Evolutionary conservation across 1,140 invertebrate genomes (phyloP), one percentile per base, ranked within the genome.

Genomic region (Holotrichia oblita): DNA sequence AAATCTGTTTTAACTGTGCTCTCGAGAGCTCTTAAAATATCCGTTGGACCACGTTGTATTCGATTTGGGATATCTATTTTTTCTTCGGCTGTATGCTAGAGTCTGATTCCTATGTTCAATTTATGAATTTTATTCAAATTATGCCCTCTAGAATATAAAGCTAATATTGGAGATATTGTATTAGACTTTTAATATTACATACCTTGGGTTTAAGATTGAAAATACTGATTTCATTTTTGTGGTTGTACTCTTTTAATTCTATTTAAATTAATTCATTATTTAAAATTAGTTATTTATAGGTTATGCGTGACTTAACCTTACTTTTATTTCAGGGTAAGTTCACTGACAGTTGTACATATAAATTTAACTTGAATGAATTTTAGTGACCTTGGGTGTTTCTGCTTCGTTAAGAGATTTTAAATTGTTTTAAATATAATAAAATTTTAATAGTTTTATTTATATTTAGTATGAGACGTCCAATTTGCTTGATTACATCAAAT

Each of bases 11-110:
- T 89, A 20, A 96, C 90, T 2, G 94, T 96, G 79, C 89, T 90
- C 41, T 94, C 92, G 80, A 97, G 87, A 8, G 95, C 95, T 88
- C 94, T 87, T 69, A 97, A 87, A 78, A 97, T 93, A 86, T 96
- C 95, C 40, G 95, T 97, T 10, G 95, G 92, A 0, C 91, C 89
- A 81, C 95, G 89, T 48, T 90, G 89, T 83, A 94, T 95, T 64
- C 92, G 89, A 76, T 90, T 89, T 2, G 95, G 94, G 64, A 94
- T 91, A 78, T 87, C 80, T 79, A 92, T 89, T 79, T 87, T 82
- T 79, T 85, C 82, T 48, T 83, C 80, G 6, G 59, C 73, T 7
- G 73, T 14, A 34, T 69, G 61, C 24, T 7, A 24, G 10, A 14
- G 12, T 27, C 61, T 34, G 22, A 69, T 69, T 27, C 22, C 61